A percentile compares a stretch with the other conserved stretches of the same genome.
Evolutionary conservation across 2,113 vertebrate species (phyloP).

Genomic region (Labeo rohita): DNA sequence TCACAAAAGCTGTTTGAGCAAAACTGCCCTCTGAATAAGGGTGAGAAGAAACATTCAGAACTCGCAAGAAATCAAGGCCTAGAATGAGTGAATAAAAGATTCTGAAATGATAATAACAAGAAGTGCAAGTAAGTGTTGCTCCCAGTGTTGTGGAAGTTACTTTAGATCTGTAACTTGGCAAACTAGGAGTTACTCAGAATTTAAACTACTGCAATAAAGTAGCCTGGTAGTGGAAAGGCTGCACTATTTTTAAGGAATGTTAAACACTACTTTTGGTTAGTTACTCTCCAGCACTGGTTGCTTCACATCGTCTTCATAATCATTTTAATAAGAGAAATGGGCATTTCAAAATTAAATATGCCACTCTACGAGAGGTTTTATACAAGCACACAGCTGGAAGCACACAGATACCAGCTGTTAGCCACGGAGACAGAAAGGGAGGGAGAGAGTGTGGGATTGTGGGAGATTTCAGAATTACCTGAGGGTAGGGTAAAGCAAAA

Average conservation of each 20-base stretch:
- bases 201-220: neutral
- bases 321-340: constrained; percentile 21
- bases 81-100: neutral
- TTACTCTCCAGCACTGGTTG: neutral
- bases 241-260: neutral
- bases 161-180: neutral
- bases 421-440: constrained; percentile 23
- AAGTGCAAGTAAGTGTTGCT: neutral
- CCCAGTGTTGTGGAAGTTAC: neutral
- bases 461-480: constrained; percentile 27
- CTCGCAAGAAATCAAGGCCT: neutral
- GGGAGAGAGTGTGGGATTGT: constrained; percentile 29
- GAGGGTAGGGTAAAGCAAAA: constrained; percentile 13
- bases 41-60: neutral
- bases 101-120: neutral
- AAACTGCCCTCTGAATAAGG: neutral
- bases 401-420: constrained; percentile 9
- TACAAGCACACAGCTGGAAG: constrained; percentile 27
- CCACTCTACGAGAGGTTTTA: constrained; percentile 22
- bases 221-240: neutral
- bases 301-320: constrained; percentile 9
- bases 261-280: neutral
- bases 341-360: constrained; percentile 9
- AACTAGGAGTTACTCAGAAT: neutral
- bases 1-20: neutral